Base-by-base conservation (phyloP, 2,888 invertebrate genomes). In the Cantharis lateralis region DNA sequence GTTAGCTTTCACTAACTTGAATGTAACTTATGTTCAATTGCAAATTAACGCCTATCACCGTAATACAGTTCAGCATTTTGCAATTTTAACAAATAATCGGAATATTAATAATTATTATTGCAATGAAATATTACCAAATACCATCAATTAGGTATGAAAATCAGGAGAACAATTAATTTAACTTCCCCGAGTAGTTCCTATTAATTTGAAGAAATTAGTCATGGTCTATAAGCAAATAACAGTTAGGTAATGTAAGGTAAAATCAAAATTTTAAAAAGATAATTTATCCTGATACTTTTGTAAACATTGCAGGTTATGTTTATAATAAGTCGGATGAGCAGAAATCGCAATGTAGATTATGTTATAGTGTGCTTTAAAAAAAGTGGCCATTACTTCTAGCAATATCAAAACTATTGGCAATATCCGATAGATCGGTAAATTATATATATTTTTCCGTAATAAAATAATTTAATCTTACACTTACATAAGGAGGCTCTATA, bases 1-100 rank as follows among this genome's bases (percentile, higher is more conserved):
- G 64, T 20, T 66, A 66, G 64, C 64, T 66, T 66, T 66, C 64
- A 66, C 64, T n/a, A 24, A 66, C 64, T 66, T 66, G 20, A 66
- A 66, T 66, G 64, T 24, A 66, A 66, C 64, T 24, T 24, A 66
- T 66, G 24, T 66, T 66, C 64, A 5, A 66, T 66, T 66, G 64
- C 64, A 66, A 48, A 66, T 66, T 66, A 66, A 66, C 64, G 24
- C 24, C 24, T 66, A 20, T n/a, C 18, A 10, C n/a, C 24, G 24
- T 20, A 24, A 66, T 66, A 66, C n/a, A 20, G 64, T 66, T 66
- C 64, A 20, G n/a, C 24, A 66, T 66, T 66, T 24, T 18, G 64
- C n/a, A 20, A 20, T 20, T 20, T 66, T 66, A 20, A 20, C 64
- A 66, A 15, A 66, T 24, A 66, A 48, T 48, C n/a, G 9, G n/a